These are phyloP conservation scores for Lapara coniferarum DNA, from an alignment of 2,888 invertebrate species.

Conservation along the genomic window DNA sequence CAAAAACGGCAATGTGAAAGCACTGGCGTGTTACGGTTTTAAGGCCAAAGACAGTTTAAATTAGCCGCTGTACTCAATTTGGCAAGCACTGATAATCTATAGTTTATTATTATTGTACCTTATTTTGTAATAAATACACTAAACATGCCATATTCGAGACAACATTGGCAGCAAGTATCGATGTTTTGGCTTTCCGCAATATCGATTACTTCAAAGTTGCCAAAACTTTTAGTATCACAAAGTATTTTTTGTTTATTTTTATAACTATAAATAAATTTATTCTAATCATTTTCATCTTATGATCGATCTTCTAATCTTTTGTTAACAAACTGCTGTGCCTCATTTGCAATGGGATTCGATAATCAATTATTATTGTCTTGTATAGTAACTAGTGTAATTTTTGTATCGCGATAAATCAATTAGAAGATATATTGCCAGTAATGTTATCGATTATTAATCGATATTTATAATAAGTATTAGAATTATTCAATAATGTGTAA, in stretches of 20 bases:
- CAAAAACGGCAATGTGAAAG: too few relatives aligned
- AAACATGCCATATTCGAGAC: not conserved
- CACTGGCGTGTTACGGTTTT: too few relatives aligned
- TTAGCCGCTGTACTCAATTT: not conserved
- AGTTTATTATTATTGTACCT: not conserved
- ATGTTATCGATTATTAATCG: too few relatives aligned
- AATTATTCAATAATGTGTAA: too few relatives aligned
- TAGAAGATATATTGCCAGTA: too few relatives aligned
- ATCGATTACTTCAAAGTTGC: slow-evolving; percentile 1
- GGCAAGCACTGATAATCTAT: not conserved
- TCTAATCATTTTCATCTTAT: slow-evolving; percentile 11
- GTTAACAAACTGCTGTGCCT: too few relatives aligned
- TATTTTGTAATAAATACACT: not conserved
- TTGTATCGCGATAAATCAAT: too few relatives aligned
- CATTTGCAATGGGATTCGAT: not conserved
- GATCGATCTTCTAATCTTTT: too few relatives aligned
- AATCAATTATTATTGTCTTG: not conserved
- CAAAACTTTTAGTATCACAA: not conserved
- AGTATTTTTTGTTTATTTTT: not conserved
- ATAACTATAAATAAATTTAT: not conserved
- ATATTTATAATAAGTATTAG: too few relatives aligned
- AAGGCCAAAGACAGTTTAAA: too few relatives aligned
- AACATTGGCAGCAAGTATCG: slow-evolving; percentile 1
- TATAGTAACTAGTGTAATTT: too few relatives aligned
- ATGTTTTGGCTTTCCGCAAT: slow-evolving; percentile 3